Evolutionary conservation across 2,797 vertebrate species (phyloP).

Genomic region (Cygnus olor): DNA sequence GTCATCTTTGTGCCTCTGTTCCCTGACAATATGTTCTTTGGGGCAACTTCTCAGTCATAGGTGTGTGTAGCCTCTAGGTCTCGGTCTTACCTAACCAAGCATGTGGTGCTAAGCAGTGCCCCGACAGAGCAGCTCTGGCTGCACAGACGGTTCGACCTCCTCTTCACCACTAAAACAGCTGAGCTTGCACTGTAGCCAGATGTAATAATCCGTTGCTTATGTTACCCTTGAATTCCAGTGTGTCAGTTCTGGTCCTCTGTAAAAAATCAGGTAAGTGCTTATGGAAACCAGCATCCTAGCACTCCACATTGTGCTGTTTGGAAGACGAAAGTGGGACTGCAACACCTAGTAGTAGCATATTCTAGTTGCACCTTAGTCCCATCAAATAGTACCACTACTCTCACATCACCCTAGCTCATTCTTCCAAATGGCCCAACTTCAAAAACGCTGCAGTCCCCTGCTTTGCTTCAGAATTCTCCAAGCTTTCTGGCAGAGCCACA

Average conservation of each 20-base stretch:
- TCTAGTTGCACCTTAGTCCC: neutral
- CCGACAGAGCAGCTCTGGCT: neutral
- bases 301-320: neutral
- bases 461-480: neutral
- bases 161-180: neutral
- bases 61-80: neutral
- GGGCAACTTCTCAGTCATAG: neutral
- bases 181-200: neutral
- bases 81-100: neutral
- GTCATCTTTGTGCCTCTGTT: neutral
- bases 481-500: neutral
- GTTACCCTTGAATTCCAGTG: slow-evolving; percentile 33
- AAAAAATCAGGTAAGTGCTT: slow-evolving; percentile 37
- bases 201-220: slow-evolving; percentile 14
- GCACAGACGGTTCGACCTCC: neutral
- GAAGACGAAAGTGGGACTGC: neutral
- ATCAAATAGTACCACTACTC: neutral
- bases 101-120: neutral
- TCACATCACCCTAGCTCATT: neutral
- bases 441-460: neutral
- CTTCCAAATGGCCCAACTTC: neutral
- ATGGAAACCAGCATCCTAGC: slow-evolving; percentile 40
- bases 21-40: neutral
- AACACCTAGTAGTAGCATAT: neutral
- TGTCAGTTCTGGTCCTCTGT: slow-evolving; percentile 13